Base-by-base conservation (phyloP, 2,797 vertebrate genomes). In the Lagorchestes hirsutus region DNA sequence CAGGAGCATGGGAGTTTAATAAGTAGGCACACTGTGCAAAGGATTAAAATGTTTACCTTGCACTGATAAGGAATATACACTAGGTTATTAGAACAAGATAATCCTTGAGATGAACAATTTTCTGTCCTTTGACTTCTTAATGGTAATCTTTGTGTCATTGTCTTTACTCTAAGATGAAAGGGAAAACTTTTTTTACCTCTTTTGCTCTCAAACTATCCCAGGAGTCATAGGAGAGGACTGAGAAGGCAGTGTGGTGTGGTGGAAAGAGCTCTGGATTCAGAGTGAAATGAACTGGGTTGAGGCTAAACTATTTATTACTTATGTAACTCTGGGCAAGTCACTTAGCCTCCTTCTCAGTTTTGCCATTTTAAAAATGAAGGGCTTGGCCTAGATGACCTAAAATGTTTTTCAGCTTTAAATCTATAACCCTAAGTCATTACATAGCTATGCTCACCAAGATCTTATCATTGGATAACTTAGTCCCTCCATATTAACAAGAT, bases 31-130 rank as follows among this genome's bases (percentile, higher is more conserved):
- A 29, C 91, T 95, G 91, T 58, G 94, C 34, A 93, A 95, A 97
- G 94, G 34, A 97, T 59, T 54, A 92, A 92, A 97, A 97, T 0
- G 0, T 6, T 95, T 97, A 27, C 6, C 0, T 59, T 62, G 28
- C 55, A 90, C 28, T 46, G 0, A 27, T 59, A 95, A 97, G 55
- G 28, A 97, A 96, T 55, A 97, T 96, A 97, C 93, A 92, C 67
- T 90, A 87, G 67, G 62, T 27, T 24, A 94, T 54, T 94, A 57
- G 90, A 95, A 52, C 96, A 52, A 96, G 82, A 91, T 82, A 46
- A 18, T 55, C 0, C 22, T 90, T 50, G 90, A 59, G 92, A n/a
- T 97, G 95, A 96, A 97, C 92, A 62, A 18, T 34, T 93, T 94
- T 55, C 96, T 96, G 92, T 93, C 91, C 93, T 55, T 95, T 95